Evolutionary conservation across 1,140 invertebrate species (phyloP), one percentile per base, ranked within the genome.

Genomic region (Zaprionus gabonicus): DNA sequence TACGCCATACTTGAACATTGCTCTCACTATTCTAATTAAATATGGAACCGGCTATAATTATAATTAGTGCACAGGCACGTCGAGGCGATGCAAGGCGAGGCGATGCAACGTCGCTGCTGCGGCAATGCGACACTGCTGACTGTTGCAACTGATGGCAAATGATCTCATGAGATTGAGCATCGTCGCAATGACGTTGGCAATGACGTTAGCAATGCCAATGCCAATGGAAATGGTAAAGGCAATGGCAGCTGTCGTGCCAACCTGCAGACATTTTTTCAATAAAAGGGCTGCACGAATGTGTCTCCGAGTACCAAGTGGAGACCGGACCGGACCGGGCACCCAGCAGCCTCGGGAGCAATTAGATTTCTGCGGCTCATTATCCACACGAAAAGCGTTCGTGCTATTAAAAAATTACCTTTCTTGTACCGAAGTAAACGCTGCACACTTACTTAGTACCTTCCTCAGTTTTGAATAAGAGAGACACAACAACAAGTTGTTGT

Each of bases 341-440:
- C 64, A 13, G 60, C 27, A 13, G 60, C 27, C 17, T 55, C 27
- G 12, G 36, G 58, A 64, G 73, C 68, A 76, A 76, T 76, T 76
- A 76, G 59, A 76, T 59, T 64, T 64, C 67, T 55, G 73, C 68
- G 67, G 41, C 68, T 76, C 67, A 71, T 71, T 71, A 76, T 65
- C 59, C 73, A 71, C 73, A 76, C 73, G 67, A 76, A 71, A 75
- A 71, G 67, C 51, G 56, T 69, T 74, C 57, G 57, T 74, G 71
- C 57, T 62, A 57, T 60, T 60, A 68, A 60, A 60, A 69, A 69
- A 74, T 74, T 75, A 75, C 59, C 56, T 70, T 49, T 63, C 51
- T 28, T 66, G 38, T 27, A 28, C 38, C 25, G 36, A 41, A 53
- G 69, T 65, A 71, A 71, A 71, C 49, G 59, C 36, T 64, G 44